These are phyloP conservation scores for Heloderma charlesbogerti DNA, from an alignment of 2,113 vertebrate genomes.

Conservation along the genomic window DNA sequence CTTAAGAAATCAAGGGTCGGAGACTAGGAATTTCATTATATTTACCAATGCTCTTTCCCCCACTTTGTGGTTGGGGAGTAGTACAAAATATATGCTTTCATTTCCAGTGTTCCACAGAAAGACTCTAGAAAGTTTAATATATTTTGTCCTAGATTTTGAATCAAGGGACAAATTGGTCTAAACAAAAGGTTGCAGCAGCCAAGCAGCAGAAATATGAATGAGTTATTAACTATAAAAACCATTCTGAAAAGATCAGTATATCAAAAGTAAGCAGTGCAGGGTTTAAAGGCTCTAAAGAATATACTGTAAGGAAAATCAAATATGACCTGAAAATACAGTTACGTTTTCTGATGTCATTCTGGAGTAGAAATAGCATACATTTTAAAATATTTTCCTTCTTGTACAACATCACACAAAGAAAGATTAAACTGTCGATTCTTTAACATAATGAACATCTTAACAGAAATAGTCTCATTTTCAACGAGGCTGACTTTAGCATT, in stretches of 20 bases:
- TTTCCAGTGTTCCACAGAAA: not conserved
- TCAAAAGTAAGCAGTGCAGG: not conserved
- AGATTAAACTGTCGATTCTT: no score
- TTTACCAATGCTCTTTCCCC: not conserved
- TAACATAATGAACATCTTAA: not conserved
- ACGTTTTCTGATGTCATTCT: not conserved
- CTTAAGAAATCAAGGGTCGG: conserved; percentile 29
- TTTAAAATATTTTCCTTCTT: not conserved
- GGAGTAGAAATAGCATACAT: not conserved
- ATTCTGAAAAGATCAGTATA: not conserved
- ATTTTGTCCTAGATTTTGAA: conserved; percentile 4
- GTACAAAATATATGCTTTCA: not conserved
- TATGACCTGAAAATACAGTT: not conserved
- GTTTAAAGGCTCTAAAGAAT: not conserved
- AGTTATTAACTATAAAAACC: not conserved
- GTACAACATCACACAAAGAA: not conserved
- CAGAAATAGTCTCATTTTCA: not conserved
- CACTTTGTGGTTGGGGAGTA: not conserved
- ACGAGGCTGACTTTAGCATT: not conserved
- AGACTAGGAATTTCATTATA: conserved; percentile 13
- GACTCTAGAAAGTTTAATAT: not conserved
- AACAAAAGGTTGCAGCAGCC: not conserved
- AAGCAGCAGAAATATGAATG: conserved; percentile 18
- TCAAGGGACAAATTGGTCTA: conserved; percentile 5
- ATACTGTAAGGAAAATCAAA: not conserved